Base-by-base conservation (phyloP, 1,140 invertebrate genomes). In the Lasaia peninsularis region DNA sequence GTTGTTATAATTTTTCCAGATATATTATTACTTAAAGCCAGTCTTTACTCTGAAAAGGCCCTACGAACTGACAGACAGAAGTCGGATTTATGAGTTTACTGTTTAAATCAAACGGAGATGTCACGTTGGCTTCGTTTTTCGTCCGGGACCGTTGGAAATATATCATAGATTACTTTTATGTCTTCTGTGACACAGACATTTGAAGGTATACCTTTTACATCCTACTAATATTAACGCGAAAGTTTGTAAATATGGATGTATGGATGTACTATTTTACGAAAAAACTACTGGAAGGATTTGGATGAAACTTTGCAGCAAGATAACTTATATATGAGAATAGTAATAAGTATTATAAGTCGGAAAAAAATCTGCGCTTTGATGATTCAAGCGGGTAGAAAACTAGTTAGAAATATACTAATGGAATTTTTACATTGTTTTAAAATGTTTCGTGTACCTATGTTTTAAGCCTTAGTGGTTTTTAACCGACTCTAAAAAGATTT, bases 71-170 rank as follows among this genome's bases (percentile, higher is more conserved):
- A 80, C 80, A 83, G 78, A 80, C 72, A 73, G 75, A 83, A 87
- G 80, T 87, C 84, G 77, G 86, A 89, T 89, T 89, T 88, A 89
- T 88, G 83, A 88, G 86, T 89, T 88, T 87, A 86, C 86, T 79
- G 80, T 75, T 88, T 86, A 88, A 88, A 88, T 89, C 87, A 87
- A 58, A 55, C 60, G 62, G 56, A 66, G 74, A 75, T 73, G 78
- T 61, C 53, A 57, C 54, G 62, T 62, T 60, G 59, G 65, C 58
- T 66, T 82, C 73, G 80, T 83, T 82, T 86, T 86, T 80, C 71
- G 73, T 78, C 75, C 74, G 63, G 55, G 50, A 28, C 63, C 51
- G 59, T 70, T 67, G 63, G 58, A 56, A 67, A 73, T 82, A 77
- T 70, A 74, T 85, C 81, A 85, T 78, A 80, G 68, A 62, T 59